phyloP scores from a whole-genome alignment of 2,113 vertebrate species.

The Passer domesticus region DNA sequence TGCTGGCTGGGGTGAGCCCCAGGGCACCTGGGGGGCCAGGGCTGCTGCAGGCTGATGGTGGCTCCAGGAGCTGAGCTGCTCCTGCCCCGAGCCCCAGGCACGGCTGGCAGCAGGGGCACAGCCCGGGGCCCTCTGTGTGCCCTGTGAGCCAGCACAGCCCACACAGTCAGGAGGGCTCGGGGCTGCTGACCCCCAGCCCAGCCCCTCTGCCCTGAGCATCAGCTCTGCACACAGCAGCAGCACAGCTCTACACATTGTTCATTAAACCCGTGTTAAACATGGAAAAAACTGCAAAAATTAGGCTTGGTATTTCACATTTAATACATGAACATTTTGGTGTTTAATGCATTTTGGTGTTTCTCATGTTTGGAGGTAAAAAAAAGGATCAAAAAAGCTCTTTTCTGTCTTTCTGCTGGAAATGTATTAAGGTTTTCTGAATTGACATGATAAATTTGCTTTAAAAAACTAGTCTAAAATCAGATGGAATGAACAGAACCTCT shows the following conservation, averaged over 20 bases:
- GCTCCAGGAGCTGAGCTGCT: too few relatives aligned
- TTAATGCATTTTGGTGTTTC: neutral
- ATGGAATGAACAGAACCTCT: neutral
- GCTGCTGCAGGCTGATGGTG: neutral
- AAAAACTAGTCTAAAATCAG: neutral
- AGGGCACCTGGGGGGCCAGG: neutral
- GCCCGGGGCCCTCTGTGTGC: neutral
- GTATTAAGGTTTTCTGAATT: neutral
- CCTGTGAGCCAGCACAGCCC: neutral
- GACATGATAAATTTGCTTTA: neutral
- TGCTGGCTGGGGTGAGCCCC: neutral
- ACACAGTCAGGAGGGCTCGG: neutral
- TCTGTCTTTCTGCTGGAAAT: neutral
- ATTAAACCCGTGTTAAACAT: neutral
- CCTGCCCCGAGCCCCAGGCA: neutral
- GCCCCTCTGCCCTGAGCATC: neutral
- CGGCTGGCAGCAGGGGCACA: neutral
- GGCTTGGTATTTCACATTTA: neutral
- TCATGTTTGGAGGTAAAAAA: neutral
- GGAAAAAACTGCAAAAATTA: neutral
- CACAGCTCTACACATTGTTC: neutral
- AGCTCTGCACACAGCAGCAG: neutral
- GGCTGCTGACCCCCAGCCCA: too few relatives aligned
- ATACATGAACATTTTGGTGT: neutral
- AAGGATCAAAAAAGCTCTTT: neutral